Evolutionary conservation across 2,113 vertebrate genomes (phyloP), one percentile per base, ranked within the genome.

Genomic region (Ceratotherium simum): DNA sequence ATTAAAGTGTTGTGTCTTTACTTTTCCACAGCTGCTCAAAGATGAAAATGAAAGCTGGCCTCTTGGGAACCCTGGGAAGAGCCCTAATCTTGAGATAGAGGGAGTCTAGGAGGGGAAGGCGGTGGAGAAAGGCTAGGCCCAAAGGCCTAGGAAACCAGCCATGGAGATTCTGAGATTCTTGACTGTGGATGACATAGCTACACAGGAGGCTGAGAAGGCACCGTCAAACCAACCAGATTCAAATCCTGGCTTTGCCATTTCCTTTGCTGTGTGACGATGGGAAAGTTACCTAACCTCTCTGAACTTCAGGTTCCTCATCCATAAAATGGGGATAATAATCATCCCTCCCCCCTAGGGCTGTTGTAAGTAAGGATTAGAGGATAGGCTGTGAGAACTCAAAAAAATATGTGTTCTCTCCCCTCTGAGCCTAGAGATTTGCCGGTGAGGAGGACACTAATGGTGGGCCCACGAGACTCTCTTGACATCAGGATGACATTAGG

Each of bases 1-100:
- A 98, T 98, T 98, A 98, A 98, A 92, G 94, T 54, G 78, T 88
- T 46, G 36, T 90, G 80, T 58, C 96, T 93, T 97, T 94, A 94
- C 96, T 97, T 97, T 98, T 96, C 96, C 96, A 96, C 23, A 0
- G 90, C 97, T 69, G 33, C 95, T 97, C 90, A 78, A 73, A 96
- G 96, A 95, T 85, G 95, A 96, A 97, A 97, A 97, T 36, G 96
- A 97, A 96, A 97, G 90, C 83, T 96, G 70, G 94, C 92, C 95
- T 96, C 58, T n/a, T 13, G 65, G 62, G 88, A 90, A 42, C 79
- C 36, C n/a, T 64, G 54, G 76, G 92, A 90, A 83, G 92, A 96
- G 69, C 31, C 78, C 73, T 84, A 39, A 90, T 95, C 58, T 72
- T 29, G 58, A 97, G 85, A 91, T 12, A 76, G 12, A 42, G 46